Percentiles rank a stretch among this genome's conserved stretches.
phyloP scores from a whole-genome alignment of 2,797 vertebrate species.

The Peromyscus melanophrys region DNA sequence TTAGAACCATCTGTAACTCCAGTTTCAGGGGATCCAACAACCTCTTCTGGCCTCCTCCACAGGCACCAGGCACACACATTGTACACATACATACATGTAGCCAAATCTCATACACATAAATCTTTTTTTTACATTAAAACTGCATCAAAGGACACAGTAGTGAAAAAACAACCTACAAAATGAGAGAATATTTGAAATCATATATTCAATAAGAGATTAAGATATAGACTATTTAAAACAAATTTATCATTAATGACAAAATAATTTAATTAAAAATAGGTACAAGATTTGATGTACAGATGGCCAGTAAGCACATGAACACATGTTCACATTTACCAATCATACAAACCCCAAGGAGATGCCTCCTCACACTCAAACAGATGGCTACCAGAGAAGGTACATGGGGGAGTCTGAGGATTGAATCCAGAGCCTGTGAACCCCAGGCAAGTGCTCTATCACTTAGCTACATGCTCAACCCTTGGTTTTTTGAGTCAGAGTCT shows the following conservation, averaged over 20 bases:
- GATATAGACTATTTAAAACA: background rate
- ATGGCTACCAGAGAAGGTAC: background rate
- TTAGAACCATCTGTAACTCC: background rate
- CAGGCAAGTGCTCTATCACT: background rate
- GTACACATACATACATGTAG: background rate
- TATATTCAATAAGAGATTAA: background rate
- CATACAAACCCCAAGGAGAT: background rate
- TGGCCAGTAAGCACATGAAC: background rate
- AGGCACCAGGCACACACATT: background rate
- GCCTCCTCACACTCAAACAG: background rate
- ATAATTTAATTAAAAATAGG: background rate
- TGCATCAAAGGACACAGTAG: background rate
- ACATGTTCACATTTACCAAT: background rate
- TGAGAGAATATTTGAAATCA: slow-evolving; percentile 10
- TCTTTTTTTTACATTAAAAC: background rate
- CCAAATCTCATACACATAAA: background rate
- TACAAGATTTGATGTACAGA: background rate
- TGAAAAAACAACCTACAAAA: background rate
- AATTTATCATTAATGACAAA: background rate
- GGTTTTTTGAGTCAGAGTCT: background rate
- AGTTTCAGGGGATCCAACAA: background rate
- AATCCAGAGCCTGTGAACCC: background rate
- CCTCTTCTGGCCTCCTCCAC: background rate
- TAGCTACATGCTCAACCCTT: background rate
- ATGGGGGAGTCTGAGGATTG: background rate